Conservation (phyloP, 2,797 vertebrate genomes). For the Tapera naevia region DNA sequence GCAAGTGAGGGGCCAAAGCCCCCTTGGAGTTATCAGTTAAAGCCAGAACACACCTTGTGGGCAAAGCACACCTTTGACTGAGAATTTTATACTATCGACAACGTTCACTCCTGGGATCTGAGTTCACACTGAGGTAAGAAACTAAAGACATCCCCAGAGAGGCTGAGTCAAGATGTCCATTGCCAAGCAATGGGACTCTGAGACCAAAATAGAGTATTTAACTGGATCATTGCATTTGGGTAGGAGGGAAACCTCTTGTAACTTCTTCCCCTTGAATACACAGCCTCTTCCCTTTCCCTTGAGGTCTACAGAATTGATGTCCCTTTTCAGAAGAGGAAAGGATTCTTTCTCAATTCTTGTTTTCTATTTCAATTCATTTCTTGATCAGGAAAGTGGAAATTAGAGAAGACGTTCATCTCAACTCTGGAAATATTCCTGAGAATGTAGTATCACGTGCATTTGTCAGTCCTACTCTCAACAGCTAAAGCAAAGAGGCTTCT, state of each 20-base stretch:
- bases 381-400: conserved; percentile 26
- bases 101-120: rapidly evolving
- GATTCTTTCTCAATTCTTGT: not conserved
- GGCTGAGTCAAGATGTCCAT: not conserved
- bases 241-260: not conserved
- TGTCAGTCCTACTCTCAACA: conserved; percentile 5
- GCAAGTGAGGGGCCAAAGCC: not conserved
- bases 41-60: not conserved
- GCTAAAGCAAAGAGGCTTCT: conserved; percentile 7
- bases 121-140: not conserved
- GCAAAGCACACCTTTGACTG: not conserved
- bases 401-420: not conserved
- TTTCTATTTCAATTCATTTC: not conserved
- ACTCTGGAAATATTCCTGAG: not conserved
- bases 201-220: not conserved
- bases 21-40: not conserved
- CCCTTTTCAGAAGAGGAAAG: not conserved
- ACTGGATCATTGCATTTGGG: not conserved
- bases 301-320: not conserved
- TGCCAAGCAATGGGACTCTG: not conserved
- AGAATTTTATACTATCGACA: not conserved
- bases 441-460: not conserved
- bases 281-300: not conserved
- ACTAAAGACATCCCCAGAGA: not conserved
- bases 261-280: not conserved